A percentile compares a stretch with the other conserved stretches of the same genome.
Evolutionary conservation across 2,113 vertebrate species (phyloP).

Genomic region (Anhinga anhinga): DNA sequence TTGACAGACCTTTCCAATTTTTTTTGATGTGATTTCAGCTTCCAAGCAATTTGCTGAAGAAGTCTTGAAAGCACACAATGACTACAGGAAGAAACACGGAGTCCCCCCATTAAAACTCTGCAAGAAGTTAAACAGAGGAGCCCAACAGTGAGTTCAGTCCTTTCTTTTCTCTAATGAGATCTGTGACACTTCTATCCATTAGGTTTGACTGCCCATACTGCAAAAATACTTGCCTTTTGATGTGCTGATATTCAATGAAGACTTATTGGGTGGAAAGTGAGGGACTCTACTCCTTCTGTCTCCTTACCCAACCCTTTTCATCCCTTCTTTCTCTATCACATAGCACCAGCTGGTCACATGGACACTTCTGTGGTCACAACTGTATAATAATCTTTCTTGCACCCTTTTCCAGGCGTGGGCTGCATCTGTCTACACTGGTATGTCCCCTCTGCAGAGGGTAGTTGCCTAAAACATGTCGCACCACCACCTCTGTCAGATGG

Average conservation of each 20-base stretch:
- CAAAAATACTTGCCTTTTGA: not conserved
- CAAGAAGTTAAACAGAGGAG: conserved; percentile 87
- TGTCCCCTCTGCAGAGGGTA: not conserved
- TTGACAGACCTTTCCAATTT: not conserved
- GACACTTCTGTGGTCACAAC: not conserved
- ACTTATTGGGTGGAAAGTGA: not conserved
- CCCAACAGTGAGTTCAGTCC: conserved; percentile 82
- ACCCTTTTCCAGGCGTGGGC: not conserved
- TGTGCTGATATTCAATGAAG: not conserved
- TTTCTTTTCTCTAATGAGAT: not conserved
- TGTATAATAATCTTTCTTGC: not conserved
- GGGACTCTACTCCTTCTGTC: not conserved
- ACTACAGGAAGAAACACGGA: conserved; percentile 88
- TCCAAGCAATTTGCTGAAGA: conserved; percentile 92
- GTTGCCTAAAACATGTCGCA: not conserved
- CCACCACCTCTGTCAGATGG: not conserved
- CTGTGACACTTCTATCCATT: not conserved
- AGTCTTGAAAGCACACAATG: conserved; percentile 87
- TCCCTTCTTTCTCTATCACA: not conserved
- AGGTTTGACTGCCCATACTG: not conserved
- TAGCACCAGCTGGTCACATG: not conserved
- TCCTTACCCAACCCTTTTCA: not conserved
- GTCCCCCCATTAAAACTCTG: conserved; percentile 87
- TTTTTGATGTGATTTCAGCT: conserved; percentile 74
- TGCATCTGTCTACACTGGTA: not conserved